These are phyloP conservation scores for Palythoa heliodiscus DNA, from an alignment of 92 coral and sea anemone species.

Conservation along the genomic window DNA sequence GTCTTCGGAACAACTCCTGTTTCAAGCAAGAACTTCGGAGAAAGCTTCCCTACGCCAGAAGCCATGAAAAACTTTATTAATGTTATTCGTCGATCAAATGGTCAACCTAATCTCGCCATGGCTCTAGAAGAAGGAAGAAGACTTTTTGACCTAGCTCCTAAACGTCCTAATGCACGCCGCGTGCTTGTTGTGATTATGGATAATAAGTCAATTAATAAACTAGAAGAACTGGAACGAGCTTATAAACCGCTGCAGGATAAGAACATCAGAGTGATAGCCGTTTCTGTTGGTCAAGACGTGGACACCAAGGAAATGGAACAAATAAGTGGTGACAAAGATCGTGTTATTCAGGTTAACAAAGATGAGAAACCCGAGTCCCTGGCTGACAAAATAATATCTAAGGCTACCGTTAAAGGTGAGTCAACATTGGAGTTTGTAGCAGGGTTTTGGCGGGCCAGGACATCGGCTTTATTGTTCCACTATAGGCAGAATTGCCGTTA, in stretches of 20 bases:
- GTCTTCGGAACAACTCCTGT: constrained; percentile 48
- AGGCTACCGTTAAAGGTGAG: constrained; percentile 47
- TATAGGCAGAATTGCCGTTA: too few species aligned
- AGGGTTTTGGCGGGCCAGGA: too few species aligned
- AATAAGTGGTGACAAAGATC: constrained; percentile 32
- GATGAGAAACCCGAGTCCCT: constrained; percentile 36
- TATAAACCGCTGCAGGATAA: constrained; percentile 26
- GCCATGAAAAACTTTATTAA: constrained; percentile 43
- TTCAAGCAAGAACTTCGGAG: constrained; percentile 40
- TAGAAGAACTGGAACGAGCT: constrained; percentile 32
- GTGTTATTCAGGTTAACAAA: constrained; percentile 36
- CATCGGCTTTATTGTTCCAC: too few species aligned
- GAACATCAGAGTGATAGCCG: constrained; percentile 32
- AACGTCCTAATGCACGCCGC: constrained; percentile 37
- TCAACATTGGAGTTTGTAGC: background rate
- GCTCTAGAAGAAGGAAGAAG: constrained; percentile 37
- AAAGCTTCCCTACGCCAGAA: constrained; percentile 40
- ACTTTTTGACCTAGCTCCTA: constrained; percentile 26
- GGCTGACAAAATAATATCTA: constrained; percentile 43
- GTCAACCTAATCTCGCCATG: constrained; percentile 43
- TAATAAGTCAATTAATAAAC: constrained; percentile 39
- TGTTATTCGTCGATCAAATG: constrained; percentile 35
- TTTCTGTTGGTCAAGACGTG: constrained; percentile 55
- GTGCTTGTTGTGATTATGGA: constrained; percentile 47
- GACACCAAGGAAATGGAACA: constrained; percentile 49